phyloP scores from a whole-genome alignment of 2,888 invertebrate species.

The Fragum sueziense region DNA sequence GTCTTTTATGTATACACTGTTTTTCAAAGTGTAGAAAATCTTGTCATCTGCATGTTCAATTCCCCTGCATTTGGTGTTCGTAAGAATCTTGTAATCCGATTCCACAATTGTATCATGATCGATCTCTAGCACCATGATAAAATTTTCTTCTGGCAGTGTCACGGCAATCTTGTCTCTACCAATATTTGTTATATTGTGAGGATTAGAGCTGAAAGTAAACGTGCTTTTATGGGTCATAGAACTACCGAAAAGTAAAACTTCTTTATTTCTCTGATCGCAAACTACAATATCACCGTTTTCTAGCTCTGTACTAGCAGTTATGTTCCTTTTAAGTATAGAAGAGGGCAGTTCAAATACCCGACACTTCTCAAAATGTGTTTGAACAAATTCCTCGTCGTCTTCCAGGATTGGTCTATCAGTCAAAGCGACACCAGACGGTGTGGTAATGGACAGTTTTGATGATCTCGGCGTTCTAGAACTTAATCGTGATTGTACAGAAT shows the following conservation, averaged over 20 bases:
- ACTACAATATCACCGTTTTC: constrained; percentile 23
- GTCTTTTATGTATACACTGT: background rate
- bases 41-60: constrained; percentile 4
- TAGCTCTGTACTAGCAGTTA: constrained; percentile 21
- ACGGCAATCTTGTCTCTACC: constrained; percentile 18
- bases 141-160: constrained; percentile 32
- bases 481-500: background rate
- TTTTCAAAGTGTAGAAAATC: constrained; percentile 11
- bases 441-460: constrained; percentile 2
- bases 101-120: background rate
- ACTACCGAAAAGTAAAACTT: constrained; percentile 20
- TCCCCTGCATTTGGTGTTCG: constrained; percentile 12
- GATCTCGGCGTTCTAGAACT: constrained; percentile 6
- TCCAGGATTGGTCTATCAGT: background rate
- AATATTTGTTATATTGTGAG: constrained; percentile 35
- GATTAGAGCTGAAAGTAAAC: constrained; percentile 18
- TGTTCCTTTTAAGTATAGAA: constrained; percentile 18
- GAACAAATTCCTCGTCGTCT: background rate
- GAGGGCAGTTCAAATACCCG: constrained; percentile 20
- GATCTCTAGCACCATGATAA: constrained; percentile 12
- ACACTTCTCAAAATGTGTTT: constrained; percentile 3
- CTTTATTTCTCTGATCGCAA: constrained; percentile 40
- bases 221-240: background rate
- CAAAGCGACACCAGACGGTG: constrained; percentile 10
- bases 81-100: background rate